These are phyloP conservation scores for Willowsia nigromaculata DNA, from an alignment of 2,888 invertebrate species.

Conservation along the genomic window DNA sequence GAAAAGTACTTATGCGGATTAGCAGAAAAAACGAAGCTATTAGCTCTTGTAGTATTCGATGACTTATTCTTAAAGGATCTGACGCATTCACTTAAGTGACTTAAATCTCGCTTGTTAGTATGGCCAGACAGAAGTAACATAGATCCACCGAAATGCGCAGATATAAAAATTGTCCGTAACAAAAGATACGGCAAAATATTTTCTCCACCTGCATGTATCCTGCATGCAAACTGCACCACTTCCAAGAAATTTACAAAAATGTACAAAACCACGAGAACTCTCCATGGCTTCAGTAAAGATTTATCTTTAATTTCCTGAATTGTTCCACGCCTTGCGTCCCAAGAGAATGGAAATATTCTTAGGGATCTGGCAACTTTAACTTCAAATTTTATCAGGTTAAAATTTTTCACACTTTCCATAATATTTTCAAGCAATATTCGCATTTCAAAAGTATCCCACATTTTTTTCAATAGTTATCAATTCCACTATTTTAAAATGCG, in stretches of 20 bases:
- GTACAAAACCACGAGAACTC: neutral
- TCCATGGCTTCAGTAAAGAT: neutral
- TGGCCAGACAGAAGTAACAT: neutral
- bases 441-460: too few relatives aligned
- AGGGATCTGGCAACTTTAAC: neutral
- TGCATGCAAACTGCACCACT: neutral
- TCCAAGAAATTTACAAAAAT: neutral
- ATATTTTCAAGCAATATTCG: too few relatives aligned
- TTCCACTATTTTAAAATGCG: too few relatives aligned
- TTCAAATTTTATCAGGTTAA: neutral
- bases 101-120: neutral
- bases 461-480: too few relatives aligned
- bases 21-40: neutral
- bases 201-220: neutral
- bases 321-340: neutral
- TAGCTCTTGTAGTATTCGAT: neutral
- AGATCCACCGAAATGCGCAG: neutral
- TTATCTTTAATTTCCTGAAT: neutral
- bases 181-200: neutral
- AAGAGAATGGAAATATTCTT: neutral
- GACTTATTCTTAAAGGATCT: neutral
- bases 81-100: neutral
- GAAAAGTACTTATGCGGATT: neutral
- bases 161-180: neutral
- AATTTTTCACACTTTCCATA: too few relatives aligned